A percentile compares a stretch with the other conserved stretches of the same genome.
Evolutionary conservation across 2,113 vertebrate species (phyloP).

Genomic region (Gymnorhina tibicen): DNA sequence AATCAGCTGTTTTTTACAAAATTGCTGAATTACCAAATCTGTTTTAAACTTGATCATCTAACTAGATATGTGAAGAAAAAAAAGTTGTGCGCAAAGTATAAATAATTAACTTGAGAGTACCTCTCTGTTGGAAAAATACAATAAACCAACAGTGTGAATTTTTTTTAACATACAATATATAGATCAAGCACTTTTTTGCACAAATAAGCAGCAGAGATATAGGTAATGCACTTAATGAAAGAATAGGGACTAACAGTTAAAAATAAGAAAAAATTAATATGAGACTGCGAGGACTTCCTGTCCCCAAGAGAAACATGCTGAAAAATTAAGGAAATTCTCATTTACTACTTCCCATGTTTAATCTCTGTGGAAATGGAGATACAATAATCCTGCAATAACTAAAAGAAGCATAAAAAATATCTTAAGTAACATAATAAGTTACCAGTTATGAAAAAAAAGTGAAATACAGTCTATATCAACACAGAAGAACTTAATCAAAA

Average conservation of each 20-base stretch:
- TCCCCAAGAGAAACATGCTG: neutral
- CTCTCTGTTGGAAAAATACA: neutral
- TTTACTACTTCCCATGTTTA: neutral
- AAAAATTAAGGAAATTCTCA: neutral
- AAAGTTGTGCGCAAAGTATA: neutral
- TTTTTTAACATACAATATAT: neutral
- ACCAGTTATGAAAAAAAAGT: neutral
- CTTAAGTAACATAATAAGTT: neutral
- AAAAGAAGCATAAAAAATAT: neutral
- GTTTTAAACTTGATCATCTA: neutral
- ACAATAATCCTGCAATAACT: neutral
- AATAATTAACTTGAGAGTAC: neutral
- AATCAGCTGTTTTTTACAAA: neutral
- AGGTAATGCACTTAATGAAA: neutral
- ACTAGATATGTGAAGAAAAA: neutral
- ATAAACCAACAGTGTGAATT: neutral
- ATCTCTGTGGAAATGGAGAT: neutral
- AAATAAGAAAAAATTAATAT: neutral
- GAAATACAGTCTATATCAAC: neutral
- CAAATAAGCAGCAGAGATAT: neutral
- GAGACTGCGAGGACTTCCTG: rapidly evolving
- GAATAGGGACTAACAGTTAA: neutral
- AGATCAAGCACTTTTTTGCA: neutral
- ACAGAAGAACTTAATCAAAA: neutral
- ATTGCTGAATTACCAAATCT: neutral